Conservation (phyloP, 2,888 invertebrate genomes). For the Lepidochrysops patricia region DNA sequence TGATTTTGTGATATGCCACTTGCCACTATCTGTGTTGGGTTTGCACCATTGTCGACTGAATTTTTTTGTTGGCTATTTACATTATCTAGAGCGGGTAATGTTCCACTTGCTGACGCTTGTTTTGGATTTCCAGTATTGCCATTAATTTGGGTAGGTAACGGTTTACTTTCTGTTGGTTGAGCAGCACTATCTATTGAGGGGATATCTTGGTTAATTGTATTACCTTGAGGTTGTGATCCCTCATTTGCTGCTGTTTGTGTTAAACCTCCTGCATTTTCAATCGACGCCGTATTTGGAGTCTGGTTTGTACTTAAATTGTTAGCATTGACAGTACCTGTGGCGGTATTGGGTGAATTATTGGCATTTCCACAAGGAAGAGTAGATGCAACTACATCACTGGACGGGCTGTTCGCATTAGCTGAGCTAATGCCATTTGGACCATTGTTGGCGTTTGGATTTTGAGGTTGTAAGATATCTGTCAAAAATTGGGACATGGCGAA, state of each 20-base stretch:
- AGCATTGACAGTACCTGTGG: not conserved
- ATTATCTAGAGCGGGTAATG: not conserved
- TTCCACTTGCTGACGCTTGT: not conserved
- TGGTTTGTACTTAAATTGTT: not conserved
- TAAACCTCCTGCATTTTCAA: not conserved
- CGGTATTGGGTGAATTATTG: not conserved
- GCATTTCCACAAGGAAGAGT: not conserved
- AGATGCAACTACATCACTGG: not conserved
- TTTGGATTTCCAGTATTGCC: no score
- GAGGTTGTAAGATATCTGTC: conserved; percentile 35
- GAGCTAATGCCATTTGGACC: not conserved
- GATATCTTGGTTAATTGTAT: not conserved
- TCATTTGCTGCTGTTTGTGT: not conserved
- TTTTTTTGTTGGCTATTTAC: not conserved
- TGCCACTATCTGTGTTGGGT: not conserved
- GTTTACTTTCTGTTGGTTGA: no score
- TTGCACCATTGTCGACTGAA: not conserved
- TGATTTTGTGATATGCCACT: not conserved
- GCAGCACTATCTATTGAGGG: not conserved
- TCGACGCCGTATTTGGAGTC: not conserved
- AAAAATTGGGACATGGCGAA: conserved; percentile 45
- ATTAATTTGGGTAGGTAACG: no score
- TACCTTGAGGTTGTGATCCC: not conserved
- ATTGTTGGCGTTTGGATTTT: conserved; percentile 14
- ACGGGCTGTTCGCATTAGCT: not conserved